Base-by-base conservation (phyloP, 2,888 invertebrate genomes). In the Eulithis prunata region DNA sequence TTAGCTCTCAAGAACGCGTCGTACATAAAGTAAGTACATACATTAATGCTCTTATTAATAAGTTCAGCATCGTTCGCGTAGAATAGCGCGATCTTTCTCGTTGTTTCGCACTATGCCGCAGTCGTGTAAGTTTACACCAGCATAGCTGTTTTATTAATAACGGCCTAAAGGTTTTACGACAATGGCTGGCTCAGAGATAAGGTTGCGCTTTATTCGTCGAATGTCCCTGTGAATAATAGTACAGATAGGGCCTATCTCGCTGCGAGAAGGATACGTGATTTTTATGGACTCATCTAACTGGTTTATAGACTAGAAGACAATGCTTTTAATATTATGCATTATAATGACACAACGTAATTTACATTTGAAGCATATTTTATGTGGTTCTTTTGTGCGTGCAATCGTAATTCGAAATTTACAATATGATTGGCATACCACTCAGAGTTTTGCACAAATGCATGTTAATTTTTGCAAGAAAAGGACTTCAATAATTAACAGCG, bases 211-310 rank as follows among this genome's bases (percentile, higher is more conserved):
- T 84, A 82, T 80, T 82, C 77, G 81, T 80, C 75, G 78, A 72
- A 78, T 81, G 85, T 83, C 83, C 71, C 77, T 70, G 71, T 86
- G 89, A 89, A 80, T 88, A 88, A 89, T 89, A 83, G 83, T 68
- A 70, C 68, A 74, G 90, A 89, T 90, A 89, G 75, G 75, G 75
- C 78, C 75, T 88, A 88, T 90, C 89, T 85, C 72, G 69, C 67
- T 75, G 76, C 77, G 77, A 79, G 80, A 82, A 80, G 77, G 79
- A 75, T 72, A 79, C 75, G 81, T 79, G 79, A 82, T 88, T 90
- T 87, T 89, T 88, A 88, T 81, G 65, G 73, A 76, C 77, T 80
- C 78, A 79, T 75, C 71, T 69, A 71, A 68, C 66, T 68, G 73
- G 71, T 77, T 79, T 79, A 79, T 77, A 74, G 71, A 60, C 61